These are phyloP conservation scores for Sepiola atlantica DNA, from an alignment of 2,888 invertebrate species.

Conservation along the genomic window DNA sequence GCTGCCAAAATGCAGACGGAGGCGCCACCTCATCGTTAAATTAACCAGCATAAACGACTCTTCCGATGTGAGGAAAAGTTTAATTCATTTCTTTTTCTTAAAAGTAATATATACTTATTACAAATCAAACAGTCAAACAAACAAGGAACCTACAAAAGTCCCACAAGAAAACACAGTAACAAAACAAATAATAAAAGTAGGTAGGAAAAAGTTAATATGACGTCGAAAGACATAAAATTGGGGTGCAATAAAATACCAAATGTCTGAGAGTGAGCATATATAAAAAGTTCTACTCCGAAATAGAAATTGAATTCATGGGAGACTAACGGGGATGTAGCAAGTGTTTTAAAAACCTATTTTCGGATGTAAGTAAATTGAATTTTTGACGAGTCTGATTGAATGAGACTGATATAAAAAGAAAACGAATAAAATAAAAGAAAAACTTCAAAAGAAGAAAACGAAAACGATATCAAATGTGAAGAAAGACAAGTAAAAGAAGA, in stretches of 20 bases:
- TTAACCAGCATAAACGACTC: background rate
- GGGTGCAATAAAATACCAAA: background rate
- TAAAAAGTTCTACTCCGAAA: background rate
- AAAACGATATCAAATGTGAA: background rate
- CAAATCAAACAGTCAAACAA: background rate
- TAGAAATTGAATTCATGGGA: constrained; percentile 32
- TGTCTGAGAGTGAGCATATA: background rate
- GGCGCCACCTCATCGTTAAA: background rate
- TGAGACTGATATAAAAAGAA: background rate
- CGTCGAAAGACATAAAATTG: background rate
- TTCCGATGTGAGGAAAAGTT: background rate
- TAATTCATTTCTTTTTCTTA: background rate
- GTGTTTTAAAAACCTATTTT: background rate
- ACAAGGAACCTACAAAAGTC: background rate
- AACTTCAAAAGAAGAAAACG: background rate
- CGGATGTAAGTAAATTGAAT: constrained; percentile 21
- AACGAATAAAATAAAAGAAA: background rate
- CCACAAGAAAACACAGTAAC: background rate
- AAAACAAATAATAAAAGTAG: background rate
- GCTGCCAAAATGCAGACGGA: background rate
- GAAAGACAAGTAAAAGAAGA: no score
- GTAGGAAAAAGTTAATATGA: background rate
- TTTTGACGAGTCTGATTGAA: constrained; percentile 11
- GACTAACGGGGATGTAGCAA: background rate
- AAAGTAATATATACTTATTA: background rate